Conservation (phyloP, 2,113 vertebrate genomes). For the Anseranas semipalmata region DNA sequence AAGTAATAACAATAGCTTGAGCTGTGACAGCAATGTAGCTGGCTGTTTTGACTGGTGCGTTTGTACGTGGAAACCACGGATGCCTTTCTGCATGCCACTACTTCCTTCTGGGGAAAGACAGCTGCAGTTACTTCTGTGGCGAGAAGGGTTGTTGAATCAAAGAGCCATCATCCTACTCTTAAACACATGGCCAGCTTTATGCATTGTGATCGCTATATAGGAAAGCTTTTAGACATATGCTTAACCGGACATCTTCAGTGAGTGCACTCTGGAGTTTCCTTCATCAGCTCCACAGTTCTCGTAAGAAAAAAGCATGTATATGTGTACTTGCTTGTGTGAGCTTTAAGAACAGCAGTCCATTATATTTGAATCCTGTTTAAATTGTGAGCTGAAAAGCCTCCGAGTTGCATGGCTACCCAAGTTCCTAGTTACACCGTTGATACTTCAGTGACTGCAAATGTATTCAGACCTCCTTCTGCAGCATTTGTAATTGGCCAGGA, state of each 20-base stretch:
- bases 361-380: slow-evolving; percentile 24
- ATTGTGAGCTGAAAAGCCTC: neutral
- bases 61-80: neutral
- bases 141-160: neutral
- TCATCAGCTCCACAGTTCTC: neutral
- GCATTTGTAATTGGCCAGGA: neutral
- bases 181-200: neutral
- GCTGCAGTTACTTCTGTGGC: neutral
- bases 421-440: neutral
- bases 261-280: neutral
- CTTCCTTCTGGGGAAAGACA: neutral
- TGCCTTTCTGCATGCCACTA: neutral
- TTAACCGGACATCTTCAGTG: neutral
- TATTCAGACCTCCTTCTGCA: neutral
- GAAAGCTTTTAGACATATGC: neutral
- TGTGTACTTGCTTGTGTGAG: neutral
- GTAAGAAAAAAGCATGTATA: neutral
- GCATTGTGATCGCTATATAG: neutral
- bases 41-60: neutral
- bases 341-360: neutral
- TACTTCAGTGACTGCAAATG: neutral
- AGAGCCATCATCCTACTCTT: neutral
- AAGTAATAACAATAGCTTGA: neutral
- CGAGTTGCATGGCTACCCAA: neutral
- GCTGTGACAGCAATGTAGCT: neutral